Evolutionary conservation across 2,113 vertebrate genomes (phyloP).

Genomic region (Cephalopterus ornatus): DNA sequence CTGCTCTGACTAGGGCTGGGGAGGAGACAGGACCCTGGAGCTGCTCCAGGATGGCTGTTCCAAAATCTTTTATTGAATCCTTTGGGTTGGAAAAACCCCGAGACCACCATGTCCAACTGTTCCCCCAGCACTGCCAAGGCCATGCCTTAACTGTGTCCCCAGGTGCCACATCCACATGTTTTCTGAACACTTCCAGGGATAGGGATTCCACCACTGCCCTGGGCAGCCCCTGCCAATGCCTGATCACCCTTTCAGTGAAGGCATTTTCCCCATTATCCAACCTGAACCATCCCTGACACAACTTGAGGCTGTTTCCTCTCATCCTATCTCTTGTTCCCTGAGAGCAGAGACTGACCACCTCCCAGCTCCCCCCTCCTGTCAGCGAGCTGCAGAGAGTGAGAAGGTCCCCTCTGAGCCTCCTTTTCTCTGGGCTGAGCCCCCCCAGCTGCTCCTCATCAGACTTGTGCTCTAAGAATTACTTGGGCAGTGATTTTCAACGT

Average conservation of each 20-base stretch:
- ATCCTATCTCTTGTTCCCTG: not conserved
- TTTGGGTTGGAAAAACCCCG: not conserved
- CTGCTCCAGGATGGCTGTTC: not conserved
- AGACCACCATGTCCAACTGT: not conserved
- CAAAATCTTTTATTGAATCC: not conserved
- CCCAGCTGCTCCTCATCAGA: not conserved
- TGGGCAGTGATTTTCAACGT: not conserved
- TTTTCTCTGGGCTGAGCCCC: not conserved
- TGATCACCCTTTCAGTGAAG: not conserved
- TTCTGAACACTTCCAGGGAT: not conserved
- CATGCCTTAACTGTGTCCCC: not conserved
- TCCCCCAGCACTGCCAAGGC: not conserved
- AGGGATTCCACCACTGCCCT: not conserved
- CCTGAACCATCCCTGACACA: not conserved
- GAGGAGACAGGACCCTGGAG: not conserved
- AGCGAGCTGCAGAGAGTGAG: not conserved
- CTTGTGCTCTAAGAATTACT: not conserved
- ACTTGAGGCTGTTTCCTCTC: not conserved
- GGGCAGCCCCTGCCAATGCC: not conserved
- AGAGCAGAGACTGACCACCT: not conserved
- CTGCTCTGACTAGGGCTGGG: not conserved
- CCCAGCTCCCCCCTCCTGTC: rapidly evolving
- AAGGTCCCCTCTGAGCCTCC: not conserved
- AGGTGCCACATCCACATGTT: not conserved
- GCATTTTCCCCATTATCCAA: not conserved